Evolutionary conservation across 1,140 invertebrate genomes (phyloP), one percentile per base, ranked within the genome.

Genomic region (Ericerus pela): DNA sequence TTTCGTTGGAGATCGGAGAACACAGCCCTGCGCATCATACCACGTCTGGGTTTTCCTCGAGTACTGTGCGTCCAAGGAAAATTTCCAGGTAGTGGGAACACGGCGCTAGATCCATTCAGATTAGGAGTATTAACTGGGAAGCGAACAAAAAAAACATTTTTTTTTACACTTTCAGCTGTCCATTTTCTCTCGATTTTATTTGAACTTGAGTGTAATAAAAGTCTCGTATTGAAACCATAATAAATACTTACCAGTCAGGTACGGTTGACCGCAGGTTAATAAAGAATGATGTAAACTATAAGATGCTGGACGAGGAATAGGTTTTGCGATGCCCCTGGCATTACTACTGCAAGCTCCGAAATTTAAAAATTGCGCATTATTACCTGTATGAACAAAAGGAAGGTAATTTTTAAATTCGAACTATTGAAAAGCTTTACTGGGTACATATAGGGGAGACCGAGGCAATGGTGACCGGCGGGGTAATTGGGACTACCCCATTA

Each of bases 1-100:
- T 94, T 91, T 47, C 94, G 73, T 66, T 98, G 94, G 0, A 91
- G 79, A 67, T 96, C 92, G 47, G 87, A 95, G 72, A 89, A 90
- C 27, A 94, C 89, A 3, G 89, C 89, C 63, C 90, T 72, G 27
- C 92, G 72, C 82, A 96, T 89, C 90, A 96, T 96, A 0, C 92
- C 92, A 10, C 92, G 73, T 2, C 92, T 76, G 0, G 86, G 86
- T 68, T 89, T 88, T 30, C 86, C 87, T 68, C 82, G 67, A 8
- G 81, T 47, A 16, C 41, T 47, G 26, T 47, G 41, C 10, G 41
- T 47, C 41, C 54, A 56, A 20, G 54, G 54, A 43, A 56, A 56
- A 27, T 37, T 56, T 11, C 54, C 54, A 27, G 54, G 54, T 41
- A 56, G 29, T 22, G 54, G 54, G 38, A 56, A 56, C 12, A 56